Conservation (phyloP, 2,797 vertebrate species). For the Micrastur ruficollis region DNA sequence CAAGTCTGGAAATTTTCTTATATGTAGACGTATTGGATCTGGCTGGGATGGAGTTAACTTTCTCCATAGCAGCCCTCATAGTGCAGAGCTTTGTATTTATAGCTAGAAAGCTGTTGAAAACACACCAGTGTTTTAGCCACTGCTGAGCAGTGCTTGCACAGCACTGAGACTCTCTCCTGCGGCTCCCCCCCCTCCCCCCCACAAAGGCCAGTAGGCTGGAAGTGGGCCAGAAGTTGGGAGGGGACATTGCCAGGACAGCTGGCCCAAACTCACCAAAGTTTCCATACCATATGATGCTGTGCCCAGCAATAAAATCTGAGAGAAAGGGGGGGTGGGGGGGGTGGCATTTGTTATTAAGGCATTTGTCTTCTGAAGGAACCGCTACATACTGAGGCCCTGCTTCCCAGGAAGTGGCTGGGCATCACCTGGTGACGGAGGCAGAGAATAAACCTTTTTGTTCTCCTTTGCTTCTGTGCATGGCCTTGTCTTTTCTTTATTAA, state of each 20-base stretch:
- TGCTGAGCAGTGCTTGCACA: neutral
- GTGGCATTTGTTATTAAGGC: rapidly evolving
- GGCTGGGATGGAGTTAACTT: neutral
- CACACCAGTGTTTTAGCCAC: neutral
- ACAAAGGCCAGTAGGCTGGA: neutral
- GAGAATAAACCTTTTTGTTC: neutral
- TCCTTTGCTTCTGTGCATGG: neutral
- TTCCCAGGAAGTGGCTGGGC: neutral
- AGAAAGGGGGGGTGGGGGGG: neutral
- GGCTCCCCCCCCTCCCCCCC: rapidly evolving
- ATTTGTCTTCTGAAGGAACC: neutral
- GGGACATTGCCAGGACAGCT: neutral
- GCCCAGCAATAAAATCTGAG: neutral
- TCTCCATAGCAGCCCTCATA: neutral
- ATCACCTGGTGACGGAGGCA: neutral
- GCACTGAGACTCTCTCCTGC: neutral
- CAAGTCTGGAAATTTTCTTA: neutral
- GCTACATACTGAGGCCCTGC: neutral
- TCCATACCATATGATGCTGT: neutral
- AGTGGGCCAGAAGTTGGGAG: neutral
- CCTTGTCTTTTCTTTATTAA: neutral
- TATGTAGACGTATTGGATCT: neutral
- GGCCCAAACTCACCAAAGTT: neutral
- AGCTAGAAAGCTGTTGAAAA: neutral
- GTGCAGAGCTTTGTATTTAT: neutral